Conservation (phyloP, 2,113 vertebrate genomes). For the Nesoenas mayeri region DNA sequence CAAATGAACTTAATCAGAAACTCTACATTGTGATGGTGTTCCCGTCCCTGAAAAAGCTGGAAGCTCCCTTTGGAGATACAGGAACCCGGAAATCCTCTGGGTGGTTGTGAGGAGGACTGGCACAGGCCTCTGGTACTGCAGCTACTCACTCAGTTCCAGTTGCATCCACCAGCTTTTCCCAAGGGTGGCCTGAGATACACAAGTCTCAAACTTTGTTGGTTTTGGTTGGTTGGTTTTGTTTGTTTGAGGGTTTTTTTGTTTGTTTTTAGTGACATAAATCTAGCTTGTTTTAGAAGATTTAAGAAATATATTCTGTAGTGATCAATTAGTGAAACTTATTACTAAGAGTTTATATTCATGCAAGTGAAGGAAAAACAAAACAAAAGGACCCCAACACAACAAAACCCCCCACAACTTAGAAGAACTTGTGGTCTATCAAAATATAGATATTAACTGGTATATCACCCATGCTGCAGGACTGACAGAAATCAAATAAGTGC, state of each 20-base stretch:
- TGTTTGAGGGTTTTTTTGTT: too few species aligned
- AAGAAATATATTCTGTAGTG: background rate
- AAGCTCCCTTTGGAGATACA: background rate
- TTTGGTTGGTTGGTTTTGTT: background rate
- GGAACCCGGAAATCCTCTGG: fast-evolving
- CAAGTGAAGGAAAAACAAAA: background rate
- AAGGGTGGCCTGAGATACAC: fast-evolving
- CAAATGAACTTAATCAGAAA: background rate
- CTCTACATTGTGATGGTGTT: fast-evolving
- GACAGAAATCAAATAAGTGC: background rate
- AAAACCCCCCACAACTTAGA: background rate
- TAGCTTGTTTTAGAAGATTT: background rate
- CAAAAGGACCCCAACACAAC: background rate
- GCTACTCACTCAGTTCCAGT: background rate
- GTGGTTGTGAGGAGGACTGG: background rate
- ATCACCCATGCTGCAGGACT: background rate
- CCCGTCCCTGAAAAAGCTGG: background rate
- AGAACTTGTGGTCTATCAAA: background rate
- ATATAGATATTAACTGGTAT: background rate
- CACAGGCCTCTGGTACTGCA: background rate
- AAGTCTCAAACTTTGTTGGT: background rate
- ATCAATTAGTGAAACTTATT: background rate
- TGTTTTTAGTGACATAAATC: background rate
- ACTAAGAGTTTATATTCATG: background rate
- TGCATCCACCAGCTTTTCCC: background rate